These are phyloP conservation scores for Drosophila quasianomalipes DNA, from an alignment of 2,888 invertebrate genomes.

Conservation along the genomic window DNA sequence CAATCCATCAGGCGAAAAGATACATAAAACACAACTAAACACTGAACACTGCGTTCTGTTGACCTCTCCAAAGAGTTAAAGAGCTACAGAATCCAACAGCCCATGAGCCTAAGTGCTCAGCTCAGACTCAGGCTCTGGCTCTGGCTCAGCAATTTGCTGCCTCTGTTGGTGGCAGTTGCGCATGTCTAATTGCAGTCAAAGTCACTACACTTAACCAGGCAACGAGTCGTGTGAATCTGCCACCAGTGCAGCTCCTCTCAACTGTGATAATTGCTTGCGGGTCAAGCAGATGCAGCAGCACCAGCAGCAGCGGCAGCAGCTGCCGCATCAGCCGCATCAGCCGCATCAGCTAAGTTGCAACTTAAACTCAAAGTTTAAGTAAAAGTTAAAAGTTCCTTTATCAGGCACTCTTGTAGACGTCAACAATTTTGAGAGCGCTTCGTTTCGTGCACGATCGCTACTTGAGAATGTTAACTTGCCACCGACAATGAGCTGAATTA, in stretches of 20 bases:
- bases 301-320: constrained; percentile 23
- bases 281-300: constrained; percentile 54
- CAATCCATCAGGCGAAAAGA: constrained; percentile 68
- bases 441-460: constrained; percentile 55
- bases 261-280: constrained; percentile 70
- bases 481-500: constrained; percentile 54
- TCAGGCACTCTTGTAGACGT: constrained; percentile 45
- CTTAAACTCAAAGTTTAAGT: constrained; percentile 20
- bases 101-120: constrained; percentile 26
- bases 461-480: constrained; percentile 52
- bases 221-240: constrained; percentile 62
- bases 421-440: constrained; percentile 42
- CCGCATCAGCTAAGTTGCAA: constrained; percentile 25
- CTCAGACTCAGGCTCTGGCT: not conserved
- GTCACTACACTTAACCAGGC: constrained; percentile 45
- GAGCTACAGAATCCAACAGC: constrained; percentile 4
- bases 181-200: constrained; percentile 78
- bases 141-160: constrained; percentile 6
- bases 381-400: constrained; percentile 33
- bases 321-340: constrained; percentile 21
- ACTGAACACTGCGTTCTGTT: constrained; percentile 66
- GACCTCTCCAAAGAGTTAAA: constrained; percentile 55
- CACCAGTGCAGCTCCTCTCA: constrained; percentile 43
- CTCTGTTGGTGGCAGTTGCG: constrained; percentile 64
- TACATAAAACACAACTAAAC: constrained; percentile 32